Evolutionary conservation across 2,888 invertebrate genomes (phyloP).

Genomic region (Ptychoptera contaminata): DNA sequence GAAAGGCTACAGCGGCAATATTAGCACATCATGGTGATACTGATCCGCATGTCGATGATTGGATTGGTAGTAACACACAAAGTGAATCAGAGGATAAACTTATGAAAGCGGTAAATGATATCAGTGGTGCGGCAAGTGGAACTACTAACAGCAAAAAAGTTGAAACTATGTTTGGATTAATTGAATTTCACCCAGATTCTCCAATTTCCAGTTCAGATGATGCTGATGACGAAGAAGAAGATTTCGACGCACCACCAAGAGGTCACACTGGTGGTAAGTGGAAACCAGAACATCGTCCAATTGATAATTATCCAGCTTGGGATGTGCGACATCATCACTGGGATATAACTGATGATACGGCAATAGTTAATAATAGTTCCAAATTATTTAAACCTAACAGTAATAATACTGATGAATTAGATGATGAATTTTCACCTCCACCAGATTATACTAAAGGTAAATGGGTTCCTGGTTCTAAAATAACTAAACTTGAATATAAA

Average conservation of each 20-base stretch:
- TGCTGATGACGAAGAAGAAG: constrained; percentile 26
- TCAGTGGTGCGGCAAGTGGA: constrained; percentile 31
- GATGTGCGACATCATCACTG: constrained; percentile 24
- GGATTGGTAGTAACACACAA: constrained; percentile 18
- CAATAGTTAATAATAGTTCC: constrained; percentile 5
- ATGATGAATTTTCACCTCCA: constrained; percentile 42
- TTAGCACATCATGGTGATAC: constrained; percentile 24
- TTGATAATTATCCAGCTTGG: constrained; percentile 32
- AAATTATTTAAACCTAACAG: constrained; percentile 4
- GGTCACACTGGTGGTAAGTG: constrained; percentile 55
- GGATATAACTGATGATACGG: constrained; percentile 13
- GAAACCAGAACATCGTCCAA: constrained; percentile 40
- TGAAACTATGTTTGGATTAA: constrained; percentile 23
- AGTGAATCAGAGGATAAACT: constrained; percentile 29
- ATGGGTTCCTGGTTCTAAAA: constrained; percentile 57
- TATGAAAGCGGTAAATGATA: constrained; percentile 47
- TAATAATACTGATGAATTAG: constrained; percentile 21
- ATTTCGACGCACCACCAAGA: constrained; percentile 29
- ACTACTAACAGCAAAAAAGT: constrained; percentile 34
- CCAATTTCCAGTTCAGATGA: constrained; percentile 22
- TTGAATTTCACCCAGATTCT: constrained; percentile 21
- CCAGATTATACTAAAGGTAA: constrained; percentile 62
- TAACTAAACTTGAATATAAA: constrained; percentile 36
- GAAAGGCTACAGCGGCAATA: constrained; percentile 29
- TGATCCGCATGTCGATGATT: constrained; percentile 20